phyloP scores from a whole-genome alignment of 2,797 vertebrate genomes.

The Notolepis coatsorum region DNA sequence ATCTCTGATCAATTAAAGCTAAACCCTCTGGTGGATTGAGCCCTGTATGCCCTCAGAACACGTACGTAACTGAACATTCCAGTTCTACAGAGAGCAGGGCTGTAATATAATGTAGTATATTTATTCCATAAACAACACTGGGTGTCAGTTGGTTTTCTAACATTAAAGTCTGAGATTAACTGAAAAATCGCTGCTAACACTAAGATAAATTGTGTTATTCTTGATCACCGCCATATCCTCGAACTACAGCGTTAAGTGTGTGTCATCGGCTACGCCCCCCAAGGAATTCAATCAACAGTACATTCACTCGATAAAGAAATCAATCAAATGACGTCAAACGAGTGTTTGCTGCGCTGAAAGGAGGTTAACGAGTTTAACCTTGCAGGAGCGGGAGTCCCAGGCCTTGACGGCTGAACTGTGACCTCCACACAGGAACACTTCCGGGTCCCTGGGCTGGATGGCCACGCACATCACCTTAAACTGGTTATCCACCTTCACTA shows the following conservation, averaged over 20 bases:
- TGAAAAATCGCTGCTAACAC: slow-evolving; percentile 40
- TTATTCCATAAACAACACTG: slow-evolving; percentile 53
- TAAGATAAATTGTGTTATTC: not conserved
- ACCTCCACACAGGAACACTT: slow-evolving; percentile 90
- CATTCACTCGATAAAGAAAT: slow-evolving; percentile 20
- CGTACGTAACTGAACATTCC: slow-evolving; percentile 18
- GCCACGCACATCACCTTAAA: slow-evolving; percentile 88
- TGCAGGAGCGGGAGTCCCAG: slow-evolving; percentile 90
- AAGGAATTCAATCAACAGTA: not conserved
- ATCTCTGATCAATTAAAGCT: slow-evolving; percentile 43
- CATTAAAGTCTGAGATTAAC: slow-evolving; percentile 30
- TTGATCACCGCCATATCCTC: not conserved
- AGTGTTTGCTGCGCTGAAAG: slow-evolving; percentile 35
- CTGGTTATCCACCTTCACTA: slow-evolving; percentile 83
- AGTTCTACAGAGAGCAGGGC: slow-evolving; percentile 49
- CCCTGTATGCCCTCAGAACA: slow-evolving; percentile 24
- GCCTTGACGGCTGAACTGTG: slow-evolving; percentile 91
- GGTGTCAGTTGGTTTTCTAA: slow-evolving; percentile 45
- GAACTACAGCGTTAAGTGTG: not conserved
- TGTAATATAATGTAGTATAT: slow-evolving; percentile 63
- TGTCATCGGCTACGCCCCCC: not conserved
- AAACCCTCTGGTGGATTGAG: slow-evolving; percentile 32
- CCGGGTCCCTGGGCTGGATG: slow-evolving; percentile 85
- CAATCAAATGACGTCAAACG: slow-evolving; percentile 34
- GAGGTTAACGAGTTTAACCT: slow-evolving; percentile 80